These are phyloP conservation scores for Octodon degus DNA, from an alignment of 2,113 vertebrate species.

Conservation along the genomic window DNA sequence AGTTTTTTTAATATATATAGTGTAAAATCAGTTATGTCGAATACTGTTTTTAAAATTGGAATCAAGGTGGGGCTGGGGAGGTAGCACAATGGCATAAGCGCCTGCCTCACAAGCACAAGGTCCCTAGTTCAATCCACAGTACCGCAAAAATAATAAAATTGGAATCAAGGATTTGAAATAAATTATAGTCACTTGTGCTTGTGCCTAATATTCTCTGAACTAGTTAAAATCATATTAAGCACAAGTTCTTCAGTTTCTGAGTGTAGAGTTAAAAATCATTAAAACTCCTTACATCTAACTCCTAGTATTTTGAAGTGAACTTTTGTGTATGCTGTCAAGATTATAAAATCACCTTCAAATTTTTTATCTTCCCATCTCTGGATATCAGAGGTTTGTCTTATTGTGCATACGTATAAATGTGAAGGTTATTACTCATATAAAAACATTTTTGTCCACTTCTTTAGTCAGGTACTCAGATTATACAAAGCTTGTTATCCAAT, in stretches of 20 bases:
- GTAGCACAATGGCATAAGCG: no score
- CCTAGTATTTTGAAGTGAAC: neutral
- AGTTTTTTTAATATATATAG: constrained; percentile 54
- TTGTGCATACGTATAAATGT: neutral
- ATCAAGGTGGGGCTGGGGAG: neutral
- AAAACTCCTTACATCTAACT: neutral
- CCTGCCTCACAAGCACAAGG: no score
- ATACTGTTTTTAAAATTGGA: constrained; percentile 44
- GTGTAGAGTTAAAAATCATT: constrained; percentile 19
- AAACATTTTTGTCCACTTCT: neutral
- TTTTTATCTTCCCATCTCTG: neutral
- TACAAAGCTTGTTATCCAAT: neutral
- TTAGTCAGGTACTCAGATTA: neutral
- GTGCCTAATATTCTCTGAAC: neutral
- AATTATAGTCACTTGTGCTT: neutral
- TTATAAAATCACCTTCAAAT: neutral
- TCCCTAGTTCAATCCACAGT: no score
- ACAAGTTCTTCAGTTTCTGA: constrained; percentile 8
- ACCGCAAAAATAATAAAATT: neutral
- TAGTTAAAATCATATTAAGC: neutral
- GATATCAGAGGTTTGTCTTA: neutral
- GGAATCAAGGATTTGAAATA: constrained; percentile 50
- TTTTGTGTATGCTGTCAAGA: neutral
- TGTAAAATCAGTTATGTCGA: constrained; percentile 43
- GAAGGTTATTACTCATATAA: neutral